Evolutionary conservation across 2,797 vertebrate species (phyloP), one percentile per base, ranked within the genome.

Genomic region (Danionella dracula): DNA sequence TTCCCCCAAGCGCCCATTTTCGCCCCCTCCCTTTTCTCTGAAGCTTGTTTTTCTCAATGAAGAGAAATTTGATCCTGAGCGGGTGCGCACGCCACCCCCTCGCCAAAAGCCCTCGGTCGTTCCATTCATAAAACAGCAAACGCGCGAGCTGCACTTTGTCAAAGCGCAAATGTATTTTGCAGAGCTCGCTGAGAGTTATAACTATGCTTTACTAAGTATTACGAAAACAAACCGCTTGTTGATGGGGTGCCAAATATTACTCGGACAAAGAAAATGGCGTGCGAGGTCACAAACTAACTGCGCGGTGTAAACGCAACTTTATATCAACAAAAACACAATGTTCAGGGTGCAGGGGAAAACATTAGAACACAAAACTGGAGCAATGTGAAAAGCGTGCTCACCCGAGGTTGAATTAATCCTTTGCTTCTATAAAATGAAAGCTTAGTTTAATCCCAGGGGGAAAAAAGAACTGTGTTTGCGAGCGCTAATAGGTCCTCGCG

Each of bases 31-130:
- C 63, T 20, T n/a, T 55, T 6, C 31, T 9, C 34, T 15, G 69
- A 19, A 70, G 44, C 80, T 88, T 87, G 86, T 87, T 90, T 86
- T 88, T 86, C 78, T 86, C 85, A 89, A 88, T 90, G 86, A 83
- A 88, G 78, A 87, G 87, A 84, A 90, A 89, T 79, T 73, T 78
- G 85, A 89, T 82, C 79, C 78, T 56, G 40, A 5, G n/a, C n/a
- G n/a, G n/a, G 15, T 59, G 23, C 37, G 16, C 46, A 51, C 46
- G 55, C 68, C 20, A 53, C 53, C 34, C 44, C 31, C 6, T 27
- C 23, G 6, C 45, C 23, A 37, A 57, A 48, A 35, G 7, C n/a
- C 8, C 54, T 27, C 38, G 16, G 65, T 49, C 44, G 59, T 72
- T 66, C 77, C 85, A 85, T 84, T 86, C 81, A 86, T 46, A 84